These are phyloP conservation scores for Lophius americanus DNA, from an alignment of 2,797 vertebrate species.

Conservation along the genomic window DNA sequence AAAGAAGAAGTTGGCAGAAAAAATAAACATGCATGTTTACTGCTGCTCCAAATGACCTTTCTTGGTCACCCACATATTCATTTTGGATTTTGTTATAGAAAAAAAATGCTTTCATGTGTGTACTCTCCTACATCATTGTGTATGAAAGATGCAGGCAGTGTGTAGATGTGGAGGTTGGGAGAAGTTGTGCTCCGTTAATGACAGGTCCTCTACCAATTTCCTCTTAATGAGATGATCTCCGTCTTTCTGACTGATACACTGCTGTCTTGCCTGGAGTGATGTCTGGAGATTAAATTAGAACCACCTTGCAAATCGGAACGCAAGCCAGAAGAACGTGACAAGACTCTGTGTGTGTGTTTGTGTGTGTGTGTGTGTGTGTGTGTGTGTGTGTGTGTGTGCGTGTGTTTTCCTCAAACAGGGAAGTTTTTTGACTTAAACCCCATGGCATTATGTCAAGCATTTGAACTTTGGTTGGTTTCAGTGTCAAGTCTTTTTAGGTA, in stretches of 20 bases:
- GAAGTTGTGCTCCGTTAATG: slow-evolving; percentile 15
- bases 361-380: slow-evolving; percentile 2
- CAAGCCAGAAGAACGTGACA: slow-evolving; percentile 4
- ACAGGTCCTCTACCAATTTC: slow-evolving; percentile 44
- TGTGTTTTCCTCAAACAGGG: slow-evolving; percentile 6
- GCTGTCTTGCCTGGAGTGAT: slow-evolving; percentile 38
- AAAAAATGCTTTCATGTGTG: background rate
- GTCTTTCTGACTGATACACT: slow-evolving; percentile 42
- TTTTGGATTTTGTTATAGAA: too few relatives aligned
- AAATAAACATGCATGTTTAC: too few relatives aligned
- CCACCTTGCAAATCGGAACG: slow-evolving; percentile 33
- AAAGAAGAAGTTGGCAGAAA: too few relatives aligned
- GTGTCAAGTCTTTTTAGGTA: slow-evolving; percentile 51
- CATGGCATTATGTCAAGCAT: slow-evolving; percentile 43
- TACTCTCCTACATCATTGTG: background rate
- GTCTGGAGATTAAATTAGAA: slow-evolving; percentile 55
- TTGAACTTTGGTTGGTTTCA: slow-evolving; percentile 59
- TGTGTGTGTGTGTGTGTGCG: slow-evolving; percentile 1
- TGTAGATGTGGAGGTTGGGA: background rate
- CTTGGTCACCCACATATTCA: too few relatives aligned
- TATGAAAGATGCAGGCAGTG: background rate
- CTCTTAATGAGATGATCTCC: slow-evolving; percentile 53
- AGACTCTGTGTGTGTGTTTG: slow-evolving; percentile 1
- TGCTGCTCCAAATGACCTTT: too few relatives aligned
- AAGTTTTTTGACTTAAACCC: slow-evolving; percentile 24